A percentile compares a stretch with the other conserved stretches of the same genome.
Evolutionary conservation across 2,797 vertebrate species (phyloP).

Genomic region (Smutsia gigantea): DNA sequence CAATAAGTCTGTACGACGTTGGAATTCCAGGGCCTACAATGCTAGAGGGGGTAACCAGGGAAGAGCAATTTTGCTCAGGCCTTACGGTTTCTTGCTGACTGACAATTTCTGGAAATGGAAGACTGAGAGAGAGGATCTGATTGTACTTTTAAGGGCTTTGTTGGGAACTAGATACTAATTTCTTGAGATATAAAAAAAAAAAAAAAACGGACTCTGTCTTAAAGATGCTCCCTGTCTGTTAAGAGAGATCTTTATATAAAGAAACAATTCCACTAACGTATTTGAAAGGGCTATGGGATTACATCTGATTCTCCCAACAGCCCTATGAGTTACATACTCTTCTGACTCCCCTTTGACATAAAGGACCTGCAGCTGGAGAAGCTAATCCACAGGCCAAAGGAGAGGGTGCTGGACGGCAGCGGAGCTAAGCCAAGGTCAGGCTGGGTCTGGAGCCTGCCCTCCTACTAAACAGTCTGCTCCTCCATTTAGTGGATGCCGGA

Average conservation of each 20-base stretch:
- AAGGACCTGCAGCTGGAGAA: not conserved
- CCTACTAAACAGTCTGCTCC: not conserved
- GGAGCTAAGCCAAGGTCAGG: not conserved
- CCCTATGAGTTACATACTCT: not conserved
- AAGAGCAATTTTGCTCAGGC: not conserved
- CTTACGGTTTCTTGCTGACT: not conserved
- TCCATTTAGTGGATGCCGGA: not conserved
- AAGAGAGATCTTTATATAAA: not conserved
- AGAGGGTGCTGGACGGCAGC: not conserved
- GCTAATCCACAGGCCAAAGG: not conserved
- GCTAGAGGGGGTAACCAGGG: not conserved
- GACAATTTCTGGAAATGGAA: constrained; percentile 12
- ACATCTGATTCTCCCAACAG: not conserved
- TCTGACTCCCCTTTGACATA: not conserved
- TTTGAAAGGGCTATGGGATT: not conserved
- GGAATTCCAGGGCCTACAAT: not conserved
- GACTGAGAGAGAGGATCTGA: not conserved
- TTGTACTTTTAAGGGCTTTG: not conserved
- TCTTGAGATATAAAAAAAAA: not conserved
- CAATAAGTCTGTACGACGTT: not conserved
- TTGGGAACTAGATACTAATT: not conserved
- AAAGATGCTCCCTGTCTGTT: not conserved
- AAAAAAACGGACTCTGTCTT: not conserved
- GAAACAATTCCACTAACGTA: not conserved
- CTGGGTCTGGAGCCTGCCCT: not conserved